Percentiles rank a stretch among this genome's conserved stretches.
Conservation (phyloP, 2,888 invertebrate species). For the Epiperipatus broadwayi region DNA sequence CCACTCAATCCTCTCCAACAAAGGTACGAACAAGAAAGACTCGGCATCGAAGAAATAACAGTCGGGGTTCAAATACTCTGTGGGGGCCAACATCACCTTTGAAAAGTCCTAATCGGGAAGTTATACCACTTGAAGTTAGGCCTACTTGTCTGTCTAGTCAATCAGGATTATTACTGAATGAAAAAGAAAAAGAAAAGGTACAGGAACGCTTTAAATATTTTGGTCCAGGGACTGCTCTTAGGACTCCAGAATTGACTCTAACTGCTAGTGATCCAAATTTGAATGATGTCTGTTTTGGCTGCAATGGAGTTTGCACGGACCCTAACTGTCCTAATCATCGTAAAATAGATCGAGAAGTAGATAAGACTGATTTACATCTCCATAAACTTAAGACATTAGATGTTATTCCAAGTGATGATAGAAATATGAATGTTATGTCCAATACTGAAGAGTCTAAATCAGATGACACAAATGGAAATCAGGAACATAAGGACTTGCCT, state of each 20-base stretch:
- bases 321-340: constrained; percentile 21
- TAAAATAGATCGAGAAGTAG: too few relatives aligned
- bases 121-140: too few relatives aligned
- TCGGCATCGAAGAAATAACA: constrained; percentile 27
- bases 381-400: too few relatives aligned
- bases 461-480: too few relatives aligned
- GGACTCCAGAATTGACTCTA: too few relatives aligned
- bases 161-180: constrained; percentile 19
- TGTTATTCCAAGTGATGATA: too few relatives aligned
- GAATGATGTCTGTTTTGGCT: constrained; percentile 27
- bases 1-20: too few relatives aligned
- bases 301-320: constrained; percentile 26
- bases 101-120: constrained; percentile 15
- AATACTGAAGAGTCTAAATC: too few relatives aligned
- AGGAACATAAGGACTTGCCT: too few relatives aligned
- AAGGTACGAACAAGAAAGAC: constrained; percentile 24
- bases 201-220: constrained; percentile 23
- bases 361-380: too few relatives aligned
- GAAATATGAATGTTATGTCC: constrained; percentile 7
- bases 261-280: constrained; percentile 21
- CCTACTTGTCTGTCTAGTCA: too few relatives aligned
- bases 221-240: constrained; percentile 23
- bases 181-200: too few relatives aligned
- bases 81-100: constrained; percentile 11
- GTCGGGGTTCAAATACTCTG: constrained; percentile 22